Base-by-base conservation (phyloP, 1,140 invertebrate genomes). In the Apis cerana region DNA sequence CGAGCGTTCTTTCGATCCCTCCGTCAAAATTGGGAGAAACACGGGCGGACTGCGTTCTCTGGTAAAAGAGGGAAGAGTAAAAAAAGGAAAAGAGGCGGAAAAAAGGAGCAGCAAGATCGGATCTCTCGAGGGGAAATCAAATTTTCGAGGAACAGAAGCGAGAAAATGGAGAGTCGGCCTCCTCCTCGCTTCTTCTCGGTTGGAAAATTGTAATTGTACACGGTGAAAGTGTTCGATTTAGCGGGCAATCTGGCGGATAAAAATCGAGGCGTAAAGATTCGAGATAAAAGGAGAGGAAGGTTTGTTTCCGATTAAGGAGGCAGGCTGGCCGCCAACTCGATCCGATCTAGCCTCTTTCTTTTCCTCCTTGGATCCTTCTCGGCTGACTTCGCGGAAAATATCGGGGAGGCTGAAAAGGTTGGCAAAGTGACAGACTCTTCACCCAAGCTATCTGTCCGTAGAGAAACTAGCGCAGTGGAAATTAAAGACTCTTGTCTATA, bases 251-350 rank as follows among this genome's bases (percentile, higher is more conserved):
- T 52, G 52, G 33, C 33, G 48, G 69, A 74, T 65, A 65, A 80
- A 74, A 80, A 80, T 80, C 54, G 78, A 48, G 78, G 43, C 43
- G 62, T 10, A 17, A n/a, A 50, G 19, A 17, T 5, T 10, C 10
- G 19, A n/a, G 1, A 1, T 11, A 21, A 19, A 21, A 19, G n/a
- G 12, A 43, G 17, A 23, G 27, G 33, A 43, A 79, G 68, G 77
- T 79, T 79, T 79, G 77, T 71, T 79, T 79, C 77, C 77, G 77
- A 79, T 79, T 79, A 79, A 71, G 58, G 58, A 79, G 15, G 23
- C 52, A 27, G 77, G 77, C 77, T 15, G 68, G 8, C 19, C 71
- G 77, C 17, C 33, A 9, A 54, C 62, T 19, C 54, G 75, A 68
- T 59, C 43, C 33, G 54, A 3, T 43, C 33, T 43, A 33, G 33